Percentiles rank a stretch among this genome's conserved stretches.
Evolutionary conservation across 2,113 vertebrate genomes (phyloP).

Genomic region (Pelecanoides urinatrix): DNA sequence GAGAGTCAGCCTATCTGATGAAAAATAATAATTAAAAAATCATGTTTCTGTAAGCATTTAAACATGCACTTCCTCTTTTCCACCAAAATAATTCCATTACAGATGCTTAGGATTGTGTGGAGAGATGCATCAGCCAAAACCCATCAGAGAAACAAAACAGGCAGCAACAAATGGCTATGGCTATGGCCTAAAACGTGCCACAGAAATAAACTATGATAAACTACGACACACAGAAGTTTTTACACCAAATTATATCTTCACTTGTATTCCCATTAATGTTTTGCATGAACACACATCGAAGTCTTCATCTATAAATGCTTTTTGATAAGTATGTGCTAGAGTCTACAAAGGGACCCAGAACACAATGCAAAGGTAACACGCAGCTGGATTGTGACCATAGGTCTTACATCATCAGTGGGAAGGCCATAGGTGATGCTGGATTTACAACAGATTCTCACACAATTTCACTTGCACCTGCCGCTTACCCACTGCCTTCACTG

Average conservation of each 20-base stretch:
- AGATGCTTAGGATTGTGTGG: neutral
- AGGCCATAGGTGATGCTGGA: neutral
- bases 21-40: neutral
- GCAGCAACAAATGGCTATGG: neutral
- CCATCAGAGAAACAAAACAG: neutral
- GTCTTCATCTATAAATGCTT: neutral
- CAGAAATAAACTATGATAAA: neutral
- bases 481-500: neutral
- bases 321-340: neutral
- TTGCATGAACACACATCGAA: neutral
- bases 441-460: neutral
- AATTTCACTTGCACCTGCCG: neutral
- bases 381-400: neutral
- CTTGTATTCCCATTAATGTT: neutral
- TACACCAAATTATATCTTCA: neutral
- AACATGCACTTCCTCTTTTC: neutral
- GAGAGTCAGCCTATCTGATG: neutral
- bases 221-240: neutral
- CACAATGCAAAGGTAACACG: accelerated
- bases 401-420: neutral
- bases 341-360: neutral
- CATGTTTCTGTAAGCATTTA: neutral
- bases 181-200: accelerated
- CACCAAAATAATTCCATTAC: neutral
- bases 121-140: neutral